Evolutionary conservation across 2,888 invertebrate species (phyloP).

Genomic region (Horisme vitalbata): DNA sequence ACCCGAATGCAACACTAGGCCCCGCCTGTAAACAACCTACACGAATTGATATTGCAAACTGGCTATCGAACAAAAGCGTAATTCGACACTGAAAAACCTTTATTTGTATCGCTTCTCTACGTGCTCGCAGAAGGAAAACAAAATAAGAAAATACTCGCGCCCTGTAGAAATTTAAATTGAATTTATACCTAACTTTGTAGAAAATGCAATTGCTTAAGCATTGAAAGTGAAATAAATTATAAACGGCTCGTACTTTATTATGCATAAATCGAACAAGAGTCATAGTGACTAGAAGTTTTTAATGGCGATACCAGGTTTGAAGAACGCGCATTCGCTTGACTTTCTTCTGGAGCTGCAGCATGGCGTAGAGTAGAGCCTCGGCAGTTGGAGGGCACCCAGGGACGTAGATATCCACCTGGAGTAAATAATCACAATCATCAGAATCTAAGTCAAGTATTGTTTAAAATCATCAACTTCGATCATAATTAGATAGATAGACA

Average conservation of each 20-base stretch:
- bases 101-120: slow-evolving; percentile 18
- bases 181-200: slow-evolving; percentile 2
- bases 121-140: slow-evolving; percentile 7
- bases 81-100: slow-evolving; percentile 17
- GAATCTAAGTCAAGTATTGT: too few species aligned
- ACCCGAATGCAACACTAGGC: too few species aligned
- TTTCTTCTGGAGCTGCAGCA: slow-evolving; percentile 94
- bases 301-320: slow-evolving; percentile 73
- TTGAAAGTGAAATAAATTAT: background rate
- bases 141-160: slow-evolving; percentile 5
- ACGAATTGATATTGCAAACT: slow-evolving; percentile 19
- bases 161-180: slow-evolving; percentile 4
- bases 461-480: too few species aligned
- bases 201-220: slow-evolving; percentile 2
- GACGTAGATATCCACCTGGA: slow-evolving; percentile 90
- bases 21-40: slow-evolving; percentile 3
- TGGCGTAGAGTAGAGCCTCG: slow-evolving; percentile 93
- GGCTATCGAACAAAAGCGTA: slow-evolving; percentile 17
- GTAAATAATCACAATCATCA: too few species aligned
- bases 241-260: slow-evolving; percentile 1
- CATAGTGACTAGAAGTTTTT: slow-evolving; percentile 11
- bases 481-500: too few species aligned
- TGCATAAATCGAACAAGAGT: background rate
- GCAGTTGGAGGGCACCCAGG: slow-evolving; percentile 98
- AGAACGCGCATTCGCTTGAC: slow-evolving; percentile 88